phyloP scores from a whole-genome alignment of 2,113 vertebrate genomes.

The Nansenia antarctica region DNA sequence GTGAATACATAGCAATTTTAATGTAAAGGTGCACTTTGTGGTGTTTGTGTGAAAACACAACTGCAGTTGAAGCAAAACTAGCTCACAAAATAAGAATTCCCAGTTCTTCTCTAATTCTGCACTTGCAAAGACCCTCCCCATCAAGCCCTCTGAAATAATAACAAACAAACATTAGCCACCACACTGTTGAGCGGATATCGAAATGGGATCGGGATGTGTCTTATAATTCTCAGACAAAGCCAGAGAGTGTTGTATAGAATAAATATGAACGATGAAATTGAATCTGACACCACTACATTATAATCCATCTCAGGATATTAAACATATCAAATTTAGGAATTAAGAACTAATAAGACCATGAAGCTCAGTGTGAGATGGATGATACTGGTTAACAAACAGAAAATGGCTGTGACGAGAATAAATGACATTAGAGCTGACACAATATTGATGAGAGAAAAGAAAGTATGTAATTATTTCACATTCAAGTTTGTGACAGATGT shows the following conservation, averaged over 20 bases:
- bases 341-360: conserved; percentile 77
- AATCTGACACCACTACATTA: conserved; percentile 80
- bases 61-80: too few species aligned
- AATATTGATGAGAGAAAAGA: conserved; percentile 57
- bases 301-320: conserved; percentile 83
- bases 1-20: too few species aligned
- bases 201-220: too few species aligned
- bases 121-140: too few species aligned
- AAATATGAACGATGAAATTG: conserved; percentile 77
- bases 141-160: too few species aligned
- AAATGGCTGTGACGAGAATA: conserved; percentile 59
- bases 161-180: too few species aligned
- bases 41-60: too few species aligned
- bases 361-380: conserved; percentile 77
- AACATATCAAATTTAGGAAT: conserved; percentile 81
- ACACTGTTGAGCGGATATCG: too few species aligned
- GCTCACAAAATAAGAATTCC: too few species aligned
- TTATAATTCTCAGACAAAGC: conserved; percentile 39
- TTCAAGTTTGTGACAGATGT: conserved; percentile 15
- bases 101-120: too few species aligned
- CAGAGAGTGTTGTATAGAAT: conserved; percentile 54
- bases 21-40: too few species aligned
- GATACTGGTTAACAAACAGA: conserved; percentile 66
- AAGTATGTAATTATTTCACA: conserved; percentile 50
- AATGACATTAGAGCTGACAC: conserved; percentile 62